Evolutionary conservation across 2,888 invertebrate genomes (phyloP).

Genomic region (Microctonus brassicae): DNA sequence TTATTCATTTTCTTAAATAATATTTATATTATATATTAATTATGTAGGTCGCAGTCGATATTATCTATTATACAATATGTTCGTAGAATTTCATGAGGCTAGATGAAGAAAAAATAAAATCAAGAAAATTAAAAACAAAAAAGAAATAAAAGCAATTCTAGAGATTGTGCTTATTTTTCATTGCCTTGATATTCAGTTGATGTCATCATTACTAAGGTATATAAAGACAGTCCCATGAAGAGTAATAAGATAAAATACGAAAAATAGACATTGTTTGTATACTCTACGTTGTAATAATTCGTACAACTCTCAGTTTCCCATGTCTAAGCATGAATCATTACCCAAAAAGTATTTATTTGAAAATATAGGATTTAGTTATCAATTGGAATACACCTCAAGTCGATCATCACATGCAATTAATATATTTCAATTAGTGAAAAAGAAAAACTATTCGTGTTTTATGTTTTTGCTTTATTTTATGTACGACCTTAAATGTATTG

Average conservation of each 20-base stretch:
- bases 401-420: neutral
- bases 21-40: slow-evolving; percentile 24
- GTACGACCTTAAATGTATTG: slow-evolving; percentile 42
- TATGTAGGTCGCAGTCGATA: slow-evolving; percentile 7
- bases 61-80: slow-evolving; percentile 41
- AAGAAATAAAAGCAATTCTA: neutral
- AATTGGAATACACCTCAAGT: neutral
- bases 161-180: neutral
- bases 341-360: slow-evolving; percentile 47
- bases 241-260: neutral
- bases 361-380: slow-evolving; percentile 53
- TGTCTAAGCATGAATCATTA: slow-evolving; percentile 32
- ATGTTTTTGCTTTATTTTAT: neutral
- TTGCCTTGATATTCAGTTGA: too few relatives aligned
- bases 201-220: neutral
- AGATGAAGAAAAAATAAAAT: slow-evolving; percentile 49
- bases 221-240: neutral
- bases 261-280: neutral
- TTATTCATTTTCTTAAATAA: slow-evolving; percentile 60
- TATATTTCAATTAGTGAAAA: neutral
- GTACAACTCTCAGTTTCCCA: slow-evolving; percentile 39
- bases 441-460: slow-evolving; percentile 4
- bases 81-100: slow-evolving; percentile 35
- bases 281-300: slow-evolving; percentile 31
- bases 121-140: neutral